Evolutionary conservation across 2,113 vertebrate genomes (phyloP), one percentile per base, ranked within the genome.

Genomic region (Neotoma lepida): DNA sequence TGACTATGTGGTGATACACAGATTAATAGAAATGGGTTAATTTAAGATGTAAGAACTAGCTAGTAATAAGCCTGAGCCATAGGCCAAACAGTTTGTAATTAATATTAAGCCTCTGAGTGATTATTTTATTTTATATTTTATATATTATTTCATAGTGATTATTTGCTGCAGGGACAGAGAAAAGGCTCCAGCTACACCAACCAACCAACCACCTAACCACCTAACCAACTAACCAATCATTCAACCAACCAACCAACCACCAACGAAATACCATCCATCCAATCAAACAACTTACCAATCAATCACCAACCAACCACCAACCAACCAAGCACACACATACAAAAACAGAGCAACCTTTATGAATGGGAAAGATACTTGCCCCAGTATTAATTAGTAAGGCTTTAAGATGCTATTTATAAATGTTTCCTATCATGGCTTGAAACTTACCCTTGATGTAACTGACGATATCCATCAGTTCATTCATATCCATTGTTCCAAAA

Each of bases 381-480:
- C 58, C 1, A 63, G 22, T 33, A 77, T 88, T 68, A 90, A 70
- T 24, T 82, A 13, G 1, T 76, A 84, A 82, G 63, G 64, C 89
- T 15, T 41, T 91, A 64, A 94, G 49, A 81, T 44, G 33, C 15
- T 89, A 56, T 85, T 76, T 88, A 51, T 46, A 81, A 68, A 7
- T 71, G 39, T 26, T 93, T 86, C 78, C n/a, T 24, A 87, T 76
- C 8, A 84, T 28, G 46, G 39, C 46, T 94, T 56, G 28, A 26
- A 78, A 93, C 95, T 97, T n/a, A 97, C 95, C 88, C 54, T 95
- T 97, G 39, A 93, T 35, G 13, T 82, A 89, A 94, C 61, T 44
- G 44, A 93, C 0, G 14, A 49, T 1, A 61, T 91, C 88, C 46
- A 96, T 20, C 46, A 96, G 15, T n/a, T 96, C 88, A 44, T 63